Evolutionary conservation across 2,888 invertebrate species (phyloP), one percentile per base, ranked within the genome.

Genomic region (Leptopilina syphax): DNA sequence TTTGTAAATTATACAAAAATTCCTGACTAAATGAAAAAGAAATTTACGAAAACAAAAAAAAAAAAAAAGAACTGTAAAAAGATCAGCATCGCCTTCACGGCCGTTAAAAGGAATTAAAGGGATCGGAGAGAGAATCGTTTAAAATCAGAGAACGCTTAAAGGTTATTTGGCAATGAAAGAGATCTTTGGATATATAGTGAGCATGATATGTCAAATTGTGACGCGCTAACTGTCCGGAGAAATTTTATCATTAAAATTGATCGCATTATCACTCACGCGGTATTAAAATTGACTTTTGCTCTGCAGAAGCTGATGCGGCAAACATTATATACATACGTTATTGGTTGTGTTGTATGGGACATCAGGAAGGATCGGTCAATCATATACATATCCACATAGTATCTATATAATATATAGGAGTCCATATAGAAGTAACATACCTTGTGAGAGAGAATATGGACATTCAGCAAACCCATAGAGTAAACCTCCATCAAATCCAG

Each of bases 401-500:
- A 47, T 47, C 47, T 50, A 18, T 68, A 10, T 68, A 27, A n/a
- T 6, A 9, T 44, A 41, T 67, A 67, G 18, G 18, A 18, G 47
- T 44, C 44, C 44, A 44, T 44, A 44, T 44, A 44, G 44, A 24
- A 70, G 34, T 50, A 9, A 34, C 13, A 70, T 50, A 73, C 34
- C 34, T 73, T 34, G 1, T 12, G 73, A 73, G 50, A 50, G 73
- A 73, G 50, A 50, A 50, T 50, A 73, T 73, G 73, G 54, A 57
- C n/a, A 50, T 70, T 70, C 70, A 50, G 50, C 50, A 50, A 57
- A 41, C 65, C 66, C 68, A 78, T 80, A 77, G 79, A 80, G 77
- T 83, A 77, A 44, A 57, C 79, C 82, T 83, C 83, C 79, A 82
- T 82, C 80, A 81, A 77, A 80, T 63, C 41, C 79, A 81, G 81